Base-by-base conservation (phyloP, 2,113 vertebrate species). In the Phalacrocorax carbo region DNA sequence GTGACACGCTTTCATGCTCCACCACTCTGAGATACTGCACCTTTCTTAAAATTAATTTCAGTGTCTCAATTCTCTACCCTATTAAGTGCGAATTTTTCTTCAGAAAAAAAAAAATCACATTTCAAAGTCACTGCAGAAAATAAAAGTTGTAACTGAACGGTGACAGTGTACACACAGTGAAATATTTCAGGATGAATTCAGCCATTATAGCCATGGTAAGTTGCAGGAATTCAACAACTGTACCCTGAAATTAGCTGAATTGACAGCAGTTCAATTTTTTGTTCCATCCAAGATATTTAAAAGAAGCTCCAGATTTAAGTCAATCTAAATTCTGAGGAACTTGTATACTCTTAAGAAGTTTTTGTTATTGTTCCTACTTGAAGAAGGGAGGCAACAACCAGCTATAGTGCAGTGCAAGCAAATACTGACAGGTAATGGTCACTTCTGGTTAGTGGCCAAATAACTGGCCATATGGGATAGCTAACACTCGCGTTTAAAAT, bases 51-150 rank as follows among this genome's bases (percentile, higher is more conserved):
- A 87, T 82, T 95, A 27, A 49, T 49, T 93, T 94, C 73, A 60
- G 81, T 87, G 65, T 91, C 90, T 94, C 75, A 58, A 19, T 70
- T 84, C 82, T 88, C 62, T 68, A 27, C 46, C 86, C 60, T 69
- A 96, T 61, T 83, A 84, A 82, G 69, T 8, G 57, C 66, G 20
- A 22, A 61, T 69, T 96, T 94, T 93, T 88, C 71, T 52, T 95
- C 42, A 84, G 62, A 2, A 60, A 54, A 91, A 86, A 86, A 93
- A 42, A 91, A 54, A 26, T n/a, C 52, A 46, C 13, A 89, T 86
- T 95, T 96, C 82, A 72, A 93, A 96, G 44, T 82, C 70, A 88
- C 40, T 62, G 48, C 42, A 86, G 58, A 92, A 96, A 70, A 88
- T 72, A 93, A 91, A 66, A 25, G 40, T 32, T 85, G 48, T 51